Conservation (phyloP, 2,113 vertebrate species). For the Dasyornis broadbenti region DNA sequence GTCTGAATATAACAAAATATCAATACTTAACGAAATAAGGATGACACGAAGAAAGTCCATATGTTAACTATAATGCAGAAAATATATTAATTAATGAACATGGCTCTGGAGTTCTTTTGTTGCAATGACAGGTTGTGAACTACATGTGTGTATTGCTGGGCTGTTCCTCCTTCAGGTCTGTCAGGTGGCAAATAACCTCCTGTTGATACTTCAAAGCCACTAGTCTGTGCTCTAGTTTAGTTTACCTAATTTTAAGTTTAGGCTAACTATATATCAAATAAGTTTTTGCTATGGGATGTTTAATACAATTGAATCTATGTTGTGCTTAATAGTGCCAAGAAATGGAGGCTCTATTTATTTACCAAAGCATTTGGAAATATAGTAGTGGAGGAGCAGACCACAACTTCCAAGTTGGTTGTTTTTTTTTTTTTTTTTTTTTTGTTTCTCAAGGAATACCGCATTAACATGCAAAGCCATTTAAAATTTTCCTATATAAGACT, state of each 20-base stretch:
- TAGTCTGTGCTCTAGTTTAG: conserved; percentile 47
- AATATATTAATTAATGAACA: conserved; percentile 99
- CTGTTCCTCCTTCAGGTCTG: neutral
- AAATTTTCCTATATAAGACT: neutral
- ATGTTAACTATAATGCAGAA: conserved; percentile 99
- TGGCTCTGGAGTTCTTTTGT: conserved; percentile 73
- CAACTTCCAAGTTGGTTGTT: neutral
- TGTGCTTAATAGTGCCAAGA: neutral
- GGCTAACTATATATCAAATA: neutral
- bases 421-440: neutral
- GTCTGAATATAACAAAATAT: conserved; percentile 99
- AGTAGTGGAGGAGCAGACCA: neutral
- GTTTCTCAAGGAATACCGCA: neutral
- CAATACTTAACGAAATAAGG: conserved; percentile 97
- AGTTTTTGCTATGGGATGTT: neutral
- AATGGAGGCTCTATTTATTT: neutral
- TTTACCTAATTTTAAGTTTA: neutral
- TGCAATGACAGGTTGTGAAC: neutral
- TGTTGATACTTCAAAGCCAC: conserved; percentile 15
- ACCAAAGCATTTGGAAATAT: neutral
- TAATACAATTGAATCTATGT: neutral
- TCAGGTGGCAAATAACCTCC: neutral
- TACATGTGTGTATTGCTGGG: neutral
- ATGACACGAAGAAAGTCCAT: conserved; percentile 89
- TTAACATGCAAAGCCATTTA: neutral